Percentiles rank a stretch among this genome's conserved stretches.
Conservation (phyloP, 2,888 invertebrate species). For the Thymelicus sylvestris region DNA sequence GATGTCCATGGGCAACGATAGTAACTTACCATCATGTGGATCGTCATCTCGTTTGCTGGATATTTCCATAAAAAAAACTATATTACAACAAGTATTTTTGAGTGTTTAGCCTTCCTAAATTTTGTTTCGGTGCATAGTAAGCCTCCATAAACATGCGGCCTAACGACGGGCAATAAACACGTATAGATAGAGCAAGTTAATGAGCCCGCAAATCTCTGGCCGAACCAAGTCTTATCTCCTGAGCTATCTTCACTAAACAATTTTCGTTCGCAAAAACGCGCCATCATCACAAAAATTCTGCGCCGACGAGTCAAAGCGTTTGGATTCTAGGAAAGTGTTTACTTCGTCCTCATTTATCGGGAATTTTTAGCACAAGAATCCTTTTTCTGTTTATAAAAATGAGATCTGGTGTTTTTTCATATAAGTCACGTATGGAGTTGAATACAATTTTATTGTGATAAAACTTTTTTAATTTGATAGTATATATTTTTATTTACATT, state of each 20-base stretch:
- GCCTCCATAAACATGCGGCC: constrained; percentile 25
- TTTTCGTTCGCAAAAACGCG: constrained; percentile 39
- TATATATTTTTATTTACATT: too few relatives aligned
- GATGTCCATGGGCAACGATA: too few relatives aligned
- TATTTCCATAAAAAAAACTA: too few relatives aligned
- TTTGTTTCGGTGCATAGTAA: not conserved
- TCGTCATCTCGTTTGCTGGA: too few relatives aligned
- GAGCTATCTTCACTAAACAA: constrained; percentile 41
- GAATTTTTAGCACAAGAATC: not conserved
- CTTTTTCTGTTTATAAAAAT: not conserved
- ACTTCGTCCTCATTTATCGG: not conserved
- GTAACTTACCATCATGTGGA: too few relatives aligned
- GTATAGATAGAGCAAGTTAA: constrained; percentile 41
- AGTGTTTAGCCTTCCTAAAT: not conserved
- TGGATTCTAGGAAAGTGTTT: not conserved
- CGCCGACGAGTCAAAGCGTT: constrained; percentile 39
- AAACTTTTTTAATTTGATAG: too few relatives aligned
- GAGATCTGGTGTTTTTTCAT: not conserved
- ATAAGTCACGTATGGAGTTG: too few relatives aligned
- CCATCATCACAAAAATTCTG: constrained; percentile 53
- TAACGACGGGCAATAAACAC: constrained; percentile 38
- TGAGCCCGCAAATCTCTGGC: constrained; percentile 39
- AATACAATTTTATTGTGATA: too few relatives aligned
- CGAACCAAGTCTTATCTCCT: constrained; percentile 38
- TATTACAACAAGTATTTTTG: not conserved